Conservation (phyloP, 2,888 invertebrate genomes). For the Hirudinaria manillensis region DNA sequence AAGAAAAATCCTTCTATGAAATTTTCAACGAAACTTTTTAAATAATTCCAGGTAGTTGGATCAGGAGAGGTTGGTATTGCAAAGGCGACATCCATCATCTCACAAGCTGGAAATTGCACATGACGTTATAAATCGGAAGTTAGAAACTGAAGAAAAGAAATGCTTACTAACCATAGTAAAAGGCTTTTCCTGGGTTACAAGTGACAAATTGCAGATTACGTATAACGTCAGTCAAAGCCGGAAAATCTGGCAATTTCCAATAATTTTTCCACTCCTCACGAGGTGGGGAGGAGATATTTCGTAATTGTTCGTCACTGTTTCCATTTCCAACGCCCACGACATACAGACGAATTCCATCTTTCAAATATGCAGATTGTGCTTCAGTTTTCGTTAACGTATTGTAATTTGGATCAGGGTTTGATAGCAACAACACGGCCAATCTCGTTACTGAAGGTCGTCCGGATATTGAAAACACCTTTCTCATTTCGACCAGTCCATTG, state of each 20-base stretch:
- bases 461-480: slow-evolving; percentile 30
- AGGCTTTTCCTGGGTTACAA: slow-evolving; percentile 23
- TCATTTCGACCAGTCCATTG: slow-evolving; percentile 24
- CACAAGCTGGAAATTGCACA: slow-evolving; percentile 31
- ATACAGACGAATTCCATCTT: slow-evolving; percentile 28
- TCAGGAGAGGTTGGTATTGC: slow-evolving; percentile 26
- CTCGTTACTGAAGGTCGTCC: slow-evolving; percentile 46
- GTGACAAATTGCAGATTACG: slow-evolving; percentile 24
- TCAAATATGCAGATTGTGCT: slow-evolving; percentile 36
- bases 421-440: slow-evolving; percentile 45
- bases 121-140: slow-evolving; percentile 7
- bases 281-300: slow-evolving; percentile 32
- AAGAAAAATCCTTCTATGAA: slow-evolving; percentile 26
- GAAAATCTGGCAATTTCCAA: slow-evolving; percentile 32
- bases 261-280: slow-evolving; percentile 24
- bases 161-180: slow-evolving; percentile 17
- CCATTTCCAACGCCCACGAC: slow-evolving; percentile 25
- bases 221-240: background rate
- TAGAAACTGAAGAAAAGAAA: background rate
- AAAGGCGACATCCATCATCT: slow-evolving; percentile 22
- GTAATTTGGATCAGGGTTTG: slow-evolving; percentile 47
- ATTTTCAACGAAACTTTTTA: slow-evolving; percentile 26
- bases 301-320: slow-evolving; percentile 24
- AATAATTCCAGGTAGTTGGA: background rate
- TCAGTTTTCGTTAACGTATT: slow-evolving; percentile 44